Conservation (phyloP, 2,113 vertebrate genomes). For the Seriola dumerili region DNA sequence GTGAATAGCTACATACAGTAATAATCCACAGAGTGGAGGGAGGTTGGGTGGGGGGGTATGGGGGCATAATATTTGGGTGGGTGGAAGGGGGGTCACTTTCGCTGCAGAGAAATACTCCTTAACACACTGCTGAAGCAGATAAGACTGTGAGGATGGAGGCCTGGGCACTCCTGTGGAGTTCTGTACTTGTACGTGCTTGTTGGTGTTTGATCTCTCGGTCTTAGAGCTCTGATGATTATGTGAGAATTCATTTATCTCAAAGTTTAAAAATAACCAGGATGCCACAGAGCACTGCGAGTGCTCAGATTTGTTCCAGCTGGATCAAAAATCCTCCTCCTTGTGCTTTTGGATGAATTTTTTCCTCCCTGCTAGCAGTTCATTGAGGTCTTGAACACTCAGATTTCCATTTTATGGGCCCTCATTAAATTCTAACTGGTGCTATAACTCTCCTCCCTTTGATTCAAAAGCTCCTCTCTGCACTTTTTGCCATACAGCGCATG, state of each 20-base stretch:
- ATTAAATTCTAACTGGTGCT: slow-evolving; percentile 71
- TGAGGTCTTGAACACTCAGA: slow-evolving; percentile 59
- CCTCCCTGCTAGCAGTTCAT: slow-evolving; percentile 43
- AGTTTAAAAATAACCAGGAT: slow-evolving; percentile 38
- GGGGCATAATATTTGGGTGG: slow-evolving; percentile 48
- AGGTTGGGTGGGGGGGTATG: neutral
- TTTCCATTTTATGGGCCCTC: slow-evolving; percentile 66
- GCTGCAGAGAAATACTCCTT: slow-evolving; percentile 41
- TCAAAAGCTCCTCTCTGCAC: slow-evolving; percentile 54
- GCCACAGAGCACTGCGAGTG: slow-evolving; percentile 7
- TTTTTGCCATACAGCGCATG: slow-evolving; percentile 33
- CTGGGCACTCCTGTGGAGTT: slow-evolving; percentile 33
- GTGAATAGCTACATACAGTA: slow-evolving; percentile 71
- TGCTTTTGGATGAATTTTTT: slow-evolving; percentile 39
- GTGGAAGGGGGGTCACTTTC: slow-evolving; percentile 25
- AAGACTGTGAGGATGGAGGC: slow-evolving; percentile 30
- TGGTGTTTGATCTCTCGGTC: slow-evolving; percentile 21
- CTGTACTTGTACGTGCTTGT: slow-evolving; percentile 19
- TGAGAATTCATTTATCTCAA: slow-evolving; percentile 40
- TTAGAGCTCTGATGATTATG: slow-evolving; percentile 35
- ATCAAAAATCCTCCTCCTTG: slow-evolving; percentile 38
- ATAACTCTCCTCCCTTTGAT: slow-evolving; percentile 58
- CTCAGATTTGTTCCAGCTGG: slow-evolving; percentile 42
- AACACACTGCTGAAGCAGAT: slow-evolving; percentile 52
- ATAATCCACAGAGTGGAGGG: slow-evolving; percentile 58